Conservation (phyloP, 2,888 invertebrate genomes). For the Campopleginae sp. region DNA sequence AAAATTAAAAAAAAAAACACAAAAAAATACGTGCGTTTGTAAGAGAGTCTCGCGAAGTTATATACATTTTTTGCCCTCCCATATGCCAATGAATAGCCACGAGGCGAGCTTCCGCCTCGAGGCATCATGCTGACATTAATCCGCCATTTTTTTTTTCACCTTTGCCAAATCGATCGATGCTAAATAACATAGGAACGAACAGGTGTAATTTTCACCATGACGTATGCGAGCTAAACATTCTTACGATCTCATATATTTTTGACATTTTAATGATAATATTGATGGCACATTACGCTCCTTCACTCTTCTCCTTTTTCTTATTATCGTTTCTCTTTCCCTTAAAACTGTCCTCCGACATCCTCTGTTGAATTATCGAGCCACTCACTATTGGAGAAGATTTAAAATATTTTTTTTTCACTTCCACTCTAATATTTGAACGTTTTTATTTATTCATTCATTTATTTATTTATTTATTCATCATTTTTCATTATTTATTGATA, state of each 20-base stretch:
- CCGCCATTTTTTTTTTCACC: conserved; percentile 62
- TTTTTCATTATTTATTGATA: no score
- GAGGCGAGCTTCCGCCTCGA: conserved; percentile 62
- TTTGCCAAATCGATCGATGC: conserved; percentile 57
- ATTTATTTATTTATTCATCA: neutral
- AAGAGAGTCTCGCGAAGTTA: conserved; percentile 37
- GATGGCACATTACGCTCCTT: conserved; percentile 47
- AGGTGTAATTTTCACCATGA: conserved; percentile 64
- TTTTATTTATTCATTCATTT: neutral
- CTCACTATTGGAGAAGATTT: neutral
- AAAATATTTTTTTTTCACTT: neutral
- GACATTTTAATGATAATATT: conserved; percentile 59
- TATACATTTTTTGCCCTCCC: conserved; percentile 38
- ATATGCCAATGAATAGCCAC: conserved; percentile 10
- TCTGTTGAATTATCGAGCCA: neutral
- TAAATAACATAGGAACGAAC: conserved; percentile 63
- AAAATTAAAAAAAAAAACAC: conserved; percentile 19
- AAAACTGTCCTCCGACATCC: neutral
- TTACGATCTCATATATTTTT: conserved; percentile 46
- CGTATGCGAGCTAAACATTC: conserved; percentile 54
- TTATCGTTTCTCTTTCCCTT: neutral
- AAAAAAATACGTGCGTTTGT: conserved; percentile 50
- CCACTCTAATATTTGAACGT: neutral
- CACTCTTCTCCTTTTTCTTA: conserved; percentile 7
- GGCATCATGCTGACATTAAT: conserved; percentile 68